phyloP scores from a whole-genome alignment of 2,888 invertebrate species.

The Micropterix aruncella region DNA sequence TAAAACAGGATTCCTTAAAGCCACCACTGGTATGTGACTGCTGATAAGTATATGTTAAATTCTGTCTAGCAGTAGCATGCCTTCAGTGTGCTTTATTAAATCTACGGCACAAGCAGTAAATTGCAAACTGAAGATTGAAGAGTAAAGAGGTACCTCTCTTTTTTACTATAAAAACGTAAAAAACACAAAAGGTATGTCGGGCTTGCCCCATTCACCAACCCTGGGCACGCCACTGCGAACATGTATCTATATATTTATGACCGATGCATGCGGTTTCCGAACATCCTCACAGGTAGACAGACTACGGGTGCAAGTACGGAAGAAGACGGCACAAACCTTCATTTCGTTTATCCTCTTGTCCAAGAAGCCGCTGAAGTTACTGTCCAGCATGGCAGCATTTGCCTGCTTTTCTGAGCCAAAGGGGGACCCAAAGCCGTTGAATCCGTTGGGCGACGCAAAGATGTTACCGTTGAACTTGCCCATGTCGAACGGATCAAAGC shows the following conservation, averaged over 20 bases:
- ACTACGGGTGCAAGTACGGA: no score
- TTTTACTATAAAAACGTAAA: constrained; percentile 5
- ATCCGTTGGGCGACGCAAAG: constrained; percentile 27
- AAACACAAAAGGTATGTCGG: no score
- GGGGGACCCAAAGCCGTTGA: constrained; percentile 32
- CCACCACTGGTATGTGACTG: no score
- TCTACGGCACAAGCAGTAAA: no score
- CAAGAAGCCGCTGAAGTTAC: constrained; percentile 62
- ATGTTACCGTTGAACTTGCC: constrained; percentile 44
- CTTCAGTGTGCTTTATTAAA: no score
- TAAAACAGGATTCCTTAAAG: no score
- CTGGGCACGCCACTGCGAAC: neutral
- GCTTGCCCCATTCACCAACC: no score
- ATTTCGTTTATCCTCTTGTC: constrained; percentile 76
- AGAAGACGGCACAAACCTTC: constrained; percentile 46
- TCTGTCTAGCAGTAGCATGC: no score
- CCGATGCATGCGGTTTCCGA: neutral
- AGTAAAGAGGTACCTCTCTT: no score
- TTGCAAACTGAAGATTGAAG: no score
- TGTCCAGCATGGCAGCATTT: constrained; percentile 23
- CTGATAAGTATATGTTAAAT: no score
- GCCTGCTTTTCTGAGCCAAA: constrained; percentile 21
- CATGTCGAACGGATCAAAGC: constrained; percentile 75
- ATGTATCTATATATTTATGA: constrained; percentile 2
- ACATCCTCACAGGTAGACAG: no score